phyloP scores from a whole-genome alignment of 2,797 vertebrate species.

The Karalla daura region DNA sequence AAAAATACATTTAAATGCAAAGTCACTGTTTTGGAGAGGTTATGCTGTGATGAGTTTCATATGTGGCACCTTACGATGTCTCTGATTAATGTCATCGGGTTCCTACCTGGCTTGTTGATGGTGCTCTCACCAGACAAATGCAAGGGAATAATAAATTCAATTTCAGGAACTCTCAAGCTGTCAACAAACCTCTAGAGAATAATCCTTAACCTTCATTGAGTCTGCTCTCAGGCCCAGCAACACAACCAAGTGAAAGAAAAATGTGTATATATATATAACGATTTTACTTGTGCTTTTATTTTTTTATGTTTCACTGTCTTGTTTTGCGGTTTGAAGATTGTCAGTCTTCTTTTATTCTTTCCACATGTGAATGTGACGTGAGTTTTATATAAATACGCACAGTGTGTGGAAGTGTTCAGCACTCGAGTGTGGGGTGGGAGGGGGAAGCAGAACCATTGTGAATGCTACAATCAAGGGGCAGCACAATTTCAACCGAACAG shows the following conservation, averaged over 20 bases:
- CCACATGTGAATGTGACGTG: not conserved
- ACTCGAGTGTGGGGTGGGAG: not conserved
- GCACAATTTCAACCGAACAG: not conserved
- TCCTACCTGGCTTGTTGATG: no score
- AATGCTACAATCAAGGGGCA: not conserved
- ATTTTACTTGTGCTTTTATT: not conserved
- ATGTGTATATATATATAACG: not conserved
- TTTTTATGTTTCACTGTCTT: no score
- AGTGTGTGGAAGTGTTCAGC: not conserved
- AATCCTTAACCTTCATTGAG: not conserved
- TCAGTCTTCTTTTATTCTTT: conserved; percentile 14
- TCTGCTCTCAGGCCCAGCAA: not conserved
- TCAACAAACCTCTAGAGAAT: not conserved
- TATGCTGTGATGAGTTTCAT: no score
- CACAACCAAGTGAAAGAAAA: not conserved
- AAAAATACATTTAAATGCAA: not conserved
- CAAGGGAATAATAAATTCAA: not conserved
- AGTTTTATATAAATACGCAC: conserved; percentile 4
- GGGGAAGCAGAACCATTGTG: not conserved
- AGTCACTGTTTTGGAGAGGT: no score
- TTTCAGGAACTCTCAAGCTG: not conserved
- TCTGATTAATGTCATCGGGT: no score
- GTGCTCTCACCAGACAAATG: not conserved
- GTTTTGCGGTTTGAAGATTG: no score
- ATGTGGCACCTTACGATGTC: no score